Evolutionary conservation across 2,888 invertebrate genomes (phyloP), one percentile per base, ranked within the genome.

Genomic region (Cheilosia soror): DNA sequence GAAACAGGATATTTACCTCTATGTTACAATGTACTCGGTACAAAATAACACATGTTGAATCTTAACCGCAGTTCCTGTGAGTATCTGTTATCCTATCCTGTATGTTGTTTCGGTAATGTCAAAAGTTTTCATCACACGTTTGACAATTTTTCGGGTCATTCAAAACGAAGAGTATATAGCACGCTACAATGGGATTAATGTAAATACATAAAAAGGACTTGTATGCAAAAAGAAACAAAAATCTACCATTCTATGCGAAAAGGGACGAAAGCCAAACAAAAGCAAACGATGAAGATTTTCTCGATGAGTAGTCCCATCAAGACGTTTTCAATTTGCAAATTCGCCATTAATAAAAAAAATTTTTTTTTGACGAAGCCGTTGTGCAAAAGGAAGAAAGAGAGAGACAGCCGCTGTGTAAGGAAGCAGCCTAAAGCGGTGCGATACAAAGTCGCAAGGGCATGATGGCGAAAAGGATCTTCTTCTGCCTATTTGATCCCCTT

Each of bases 311-410:
- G 79, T 65, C 69, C 73, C 69, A 80, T 77, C 72, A 85, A 80
- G 85, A 81, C 71, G 15, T 80, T 85, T 85, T 85, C 85, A 81
- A 85, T 85, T 79, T 85, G 76, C 71, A 80, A 85, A 80, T 85
- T 80, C 72, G 60, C 60, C 42, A 68, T 20, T 40, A 42, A 85
- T 47, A 80, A 75, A 49, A 60, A 53, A 66, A 60, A 47, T 31
- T 40, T n/a, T n/a, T n/a, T n/a, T n/a, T 11, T n/a, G 3, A 58
- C 33, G 62, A 55, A 51, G 4, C n/a, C 60, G 60, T 66, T 60
- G 33, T 60, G 27, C 29, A 53, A 5, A n/a, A 33, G 9, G 2
- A n/a, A 27, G 69, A 55, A 37, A 40, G 33, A 51, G 25, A 65
- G 40, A 71, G 57, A 65, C 7, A 53, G 37, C 33, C 42, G 42